phyloP scores from a whole-genome alignment of 2,888 invertebrate genomes.

The Amiota minor region DNA sequence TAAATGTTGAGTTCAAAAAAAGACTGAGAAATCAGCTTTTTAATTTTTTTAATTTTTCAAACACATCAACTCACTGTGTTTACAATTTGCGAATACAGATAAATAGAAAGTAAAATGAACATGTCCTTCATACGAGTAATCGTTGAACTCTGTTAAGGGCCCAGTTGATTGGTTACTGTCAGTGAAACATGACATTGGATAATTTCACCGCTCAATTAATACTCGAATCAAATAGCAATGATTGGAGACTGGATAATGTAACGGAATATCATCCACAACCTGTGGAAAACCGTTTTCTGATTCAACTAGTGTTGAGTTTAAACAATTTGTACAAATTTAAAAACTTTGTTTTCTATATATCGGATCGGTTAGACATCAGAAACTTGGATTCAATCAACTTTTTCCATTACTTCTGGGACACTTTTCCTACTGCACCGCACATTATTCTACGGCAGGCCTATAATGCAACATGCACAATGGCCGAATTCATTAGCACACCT shows the following conservation, averaged over 20 bases:
- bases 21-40: too few relatives aligned
- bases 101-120: neutral
- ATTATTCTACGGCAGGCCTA: slow-evolving; percentile 45
- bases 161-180: neutral
- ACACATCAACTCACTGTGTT: too few relatives aligned
- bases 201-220: slow-evolving; percentile 24
- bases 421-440: slow-evolving; percentile 53
- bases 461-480: slow-evolving; percentile 40
- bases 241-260: neutral
- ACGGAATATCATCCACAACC: slow-evolving; percentile 34
- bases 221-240: neutral
- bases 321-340: slow-evolving; percentile 52
- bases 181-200: slow-evolving; percentile 36
- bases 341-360: slow-evolving; percentile 63
- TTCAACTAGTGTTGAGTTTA: slow-evolving; percentile 51
- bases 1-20: too few relatives aligned
- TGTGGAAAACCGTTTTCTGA: slow-evolving; percentile 49
- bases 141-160: neutral
- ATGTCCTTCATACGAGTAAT: neutral
- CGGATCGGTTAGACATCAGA: slow-evolving; percentile 52
- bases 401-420: slow-evolving; percentile 49
- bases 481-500: slow-evolving; percentile 55
- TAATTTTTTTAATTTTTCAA: too few relatives aligned
- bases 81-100: neutral
- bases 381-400: slow-evolving; percentile 43